Evolutionary conservation across 1,140 invertebrate genomes (phyloP), one percentile per base, ranked within the genome.

Genomic region (Zaprionus ornatus): DNA sequence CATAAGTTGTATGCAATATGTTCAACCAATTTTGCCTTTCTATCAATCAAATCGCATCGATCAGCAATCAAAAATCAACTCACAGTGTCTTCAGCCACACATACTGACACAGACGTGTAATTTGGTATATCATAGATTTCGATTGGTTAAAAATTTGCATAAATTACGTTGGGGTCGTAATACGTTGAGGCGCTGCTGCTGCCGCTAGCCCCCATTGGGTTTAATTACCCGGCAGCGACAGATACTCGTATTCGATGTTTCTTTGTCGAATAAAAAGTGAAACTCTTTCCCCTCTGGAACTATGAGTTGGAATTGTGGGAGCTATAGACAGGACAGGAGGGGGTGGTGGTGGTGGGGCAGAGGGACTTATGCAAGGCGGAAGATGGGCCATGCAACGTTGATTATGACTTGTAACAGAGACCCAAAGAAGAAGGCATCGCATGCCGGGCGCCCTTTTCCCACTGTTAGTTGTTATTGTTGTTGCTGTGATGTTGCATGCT

Each of bases 351-450:
- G 1, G 19, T 50, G 32, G 12, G 48, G 10, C 19, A 23, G 17
- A 29, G 73, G 56, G 37, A 54, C 84, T 87, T 88, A 87, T 87
- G 83, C 84, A 87, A 87, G 83, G 85, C 83, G 83, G 83, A 87
- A 87, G 83, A 88, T 85, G 77, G 64, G 48, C 64, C 73, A 83
- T 82, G 82, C 82, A 82, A 74, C 73, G 66, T 76, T 82, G 83
- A 79, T 86, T 87, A 87, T 87, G 84, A 88, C 59, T 83, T 80
- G 84, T 75, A 74, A 74, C 76, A 86, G 61, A 88, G 80, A 88
- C 83, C 83, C 84, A 80, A 82, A 86, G 80, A 82, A 86, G 80
- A 75, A 63, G 60, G 27, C 61, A 57, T 87, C 68, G 83, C 76
- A 80, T 87, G 62, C 73, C 37, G 32, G 48, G 77, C 77, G 71